Conservation (phyloP, 2,797 vertebrate species). For the Tauraco hartlaubi region DNA sequence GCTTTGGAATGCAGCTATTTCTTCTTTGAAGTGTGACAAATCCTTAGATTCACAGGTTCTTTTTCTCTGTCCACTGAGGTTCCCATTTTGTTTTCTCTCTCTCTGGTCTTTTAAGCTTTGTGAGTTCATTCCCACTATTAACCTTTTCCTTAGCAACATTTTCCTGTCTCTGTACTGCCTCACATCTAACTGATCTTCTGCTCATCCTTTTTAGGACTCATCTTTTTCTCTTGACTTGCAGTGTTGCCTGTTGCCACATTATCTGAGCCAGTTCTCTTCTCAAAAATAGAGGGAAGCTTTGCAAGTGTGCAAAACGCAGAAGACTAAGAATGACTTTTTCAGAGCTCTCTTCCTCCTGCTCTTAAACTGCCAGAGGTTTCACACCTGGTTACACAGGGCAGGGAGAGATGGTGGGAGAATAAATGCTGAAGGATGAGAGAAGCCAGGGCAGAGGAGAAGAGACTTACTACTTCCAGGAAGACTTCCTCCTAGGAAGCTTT, state of each 20-base stretch:
- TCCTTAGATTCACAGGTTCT: background rate
- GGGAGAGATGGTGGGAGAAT: background rate
- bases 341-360: background rate
- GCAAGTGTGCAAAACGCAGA: background rate
- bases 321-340: background rate
- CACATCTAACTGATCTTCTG: background rate
- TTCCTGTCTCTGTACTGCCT: background rate
- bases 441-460: background rate
- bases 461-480: background rate
- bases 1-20: background rate
- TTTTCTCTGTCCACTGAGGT: slow-evolving; percentile 5
- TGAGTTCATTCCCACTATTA: background rate
- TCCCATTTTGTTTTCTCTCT: background rate
- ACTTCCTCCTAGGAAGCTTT: background rate
- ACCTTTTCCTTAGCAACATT: background rate
- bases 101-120: slow-evolving; percentile 14
- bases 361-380: background rate
- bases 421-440: background rate
- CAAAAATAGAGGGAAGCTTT: background rate
- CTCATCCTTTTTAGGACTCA: background rate
- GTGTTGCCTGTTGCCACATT: background rate
- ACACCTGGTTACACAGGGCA: background rate
- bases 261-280: background rate
- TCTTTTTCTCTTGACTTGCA: slow-evolving; percentile 3
- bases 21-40: background rate